These are phyloP conservation scores for Drosophila antonietae DNA, from an alignment of 2,888 invertebrate species.

Conservation along the genomic window DNA sequence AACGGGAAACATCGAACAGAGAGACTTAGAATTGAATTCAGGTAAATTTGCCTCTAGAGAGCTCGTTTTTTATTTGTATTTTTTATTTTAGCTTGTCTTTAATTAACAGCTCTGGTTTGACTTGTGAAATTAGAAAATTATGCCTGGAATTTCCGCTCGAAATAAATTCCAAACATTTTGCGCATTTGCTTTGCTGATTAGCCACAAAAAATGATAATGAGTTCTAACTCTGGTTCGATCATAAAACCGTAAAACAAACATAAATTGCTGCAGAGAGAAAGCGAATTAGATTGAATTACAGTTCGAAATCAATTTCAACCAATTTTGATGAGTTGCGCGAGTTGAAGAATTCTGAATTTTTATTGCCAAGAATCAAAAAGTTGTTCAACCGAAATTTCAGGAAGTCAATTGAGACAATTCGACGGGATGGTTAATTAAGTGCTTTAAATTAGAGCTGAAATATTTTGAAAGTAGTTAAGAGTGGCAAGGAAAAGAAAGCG, in stretches of 20 bases:
- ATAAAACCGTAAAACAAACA: constrained; percentile 4
- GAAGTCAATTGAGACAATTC: not conserved
- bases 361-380: not conserved
- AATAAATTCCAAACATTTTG: constrained; percentile 38
- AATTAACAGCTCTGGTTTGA: constrained; percentile 73
- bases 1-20: constrained; percentile 3
- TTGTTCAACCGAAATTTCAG: not conserved
- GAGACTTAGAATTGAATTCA: constrained; percentile 45
- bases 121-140: constrained; percentile 76
- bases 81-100: constrained; percentile 46
- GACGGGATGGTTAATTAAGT: not conserved
- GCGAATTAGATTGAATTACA: constrained; percentile 12
- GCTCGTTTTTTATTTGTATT: not conserved
- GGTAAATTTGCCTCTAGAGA: constrained; percentile 46
- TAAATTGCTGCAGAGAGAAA: constrained; percentile 20
- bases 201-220: constrained; percentile 47
- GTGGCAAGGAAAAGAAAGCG: too few relatives aligned
- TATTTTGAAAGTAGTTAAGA: not conserved
- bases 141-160: constrained; percentile 75
- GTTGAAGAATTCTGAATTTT: not conserved
- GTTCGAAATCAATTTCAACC: constrained; percentile 8
- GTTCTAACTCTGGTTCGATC: constrained; percentile 10
- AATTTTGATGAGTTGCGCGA: not conserved
- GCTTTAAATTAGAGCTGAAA: not conserved
- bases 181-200: constrained; percentile 51